Conservation (phyloP, 1,140 invertebrate species). For the Rhynchophorus ferrugineus region DNA sequence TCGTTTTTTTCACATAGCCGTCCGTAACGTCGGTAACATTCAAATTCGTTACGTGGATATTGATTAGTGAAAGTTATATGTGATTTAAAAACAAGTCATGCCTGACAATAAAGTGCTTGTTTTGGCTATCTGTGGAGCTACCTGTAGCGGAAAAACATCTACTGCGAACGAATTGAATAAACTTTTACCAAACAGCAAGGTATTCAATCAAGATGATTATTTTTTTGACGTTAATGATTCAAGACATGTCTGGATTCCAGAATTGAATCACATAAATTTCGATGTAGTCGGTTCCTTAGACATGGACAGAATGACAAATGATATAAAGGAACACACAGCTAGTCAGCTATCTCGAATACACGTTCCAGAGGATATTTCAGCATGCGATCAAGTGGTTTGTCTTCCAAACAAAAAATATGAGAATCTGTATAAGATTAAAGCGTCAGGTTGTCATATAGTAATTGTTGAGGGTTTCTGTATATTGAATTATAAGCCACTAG, state of each 20-base stretch:
- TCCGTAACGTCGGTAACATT: too few relatives aligned
- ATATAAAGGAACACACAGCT: slow-evolving; percentile 44
- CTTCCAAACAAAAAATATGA: background rate
- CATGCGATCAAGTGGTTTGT: background rate
- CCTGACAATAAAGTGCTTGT: slow-evolving; percentile 10
- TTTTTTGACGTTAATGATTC: slow-evolving; percentile 62
- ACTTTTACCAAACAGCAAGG: slow-evolving; percentile 46
- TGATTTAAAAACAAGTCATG: background rate
- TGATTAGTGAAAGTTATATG: background rate
- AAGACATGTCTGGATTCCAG: slow-evolving; percentile 54
- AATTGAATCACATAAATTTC: slow-evolving; percentile 70
- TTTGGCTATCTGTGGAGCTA: slow-evolving; percentile 68
- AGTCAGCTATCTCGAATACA: slow-evolving; percentile 9
- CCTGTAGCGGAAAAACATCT: slow-evolving; percentile 75
- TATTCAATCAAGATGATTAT: slow-evolving; percentile 71
- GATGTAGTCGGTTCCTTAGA: slow-evolving; percentile 66
- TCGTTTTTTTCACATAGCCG: too few relatives aligned
- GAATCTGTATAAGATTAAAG: slow-evolving; percentile 9
- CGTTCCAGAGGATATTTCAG: background rate
- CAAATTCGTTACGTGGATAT: too few relatives aligned
- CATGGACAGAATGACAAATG: slow-evolving; percentile 61
- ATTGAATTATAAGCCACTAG: slow-evolving; percentile 58
- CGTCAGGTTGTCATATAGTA: slow-evolving; percentile 46
- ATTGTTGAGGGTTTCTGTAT: slow-evolving; percentile 72
- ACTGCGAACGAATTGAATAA: slow-evolving; percentile 52